phyloP scores from a whole-genome alignment of 2,113 vertebrate species.

The Ceyx cyanopectus region DNA sequence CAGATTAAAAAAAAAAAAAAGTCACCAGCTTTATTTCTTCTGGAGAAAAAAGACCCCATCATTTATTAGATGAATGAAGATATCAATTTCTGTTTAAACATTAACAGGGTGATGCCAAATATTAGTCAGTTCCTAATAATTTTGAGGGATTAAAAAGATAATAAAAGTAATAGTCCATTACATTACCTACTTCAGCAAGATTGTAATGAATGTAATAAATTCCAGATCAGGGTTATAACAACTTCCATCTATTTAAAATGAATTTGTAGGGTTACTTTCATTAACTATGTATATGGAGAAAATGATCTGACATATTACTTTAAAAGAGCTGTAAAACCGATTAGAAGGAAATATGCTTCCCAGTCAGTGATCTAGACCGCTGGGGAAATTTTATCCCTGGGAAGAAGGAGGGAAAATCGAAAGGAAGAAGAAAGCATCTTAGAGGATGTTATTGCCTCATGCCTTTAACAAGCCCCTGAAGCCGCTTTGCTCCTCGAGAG shows the following conservation, averaged over 20 bases:
- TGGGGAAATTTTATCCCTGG: conserved; percentile 59
- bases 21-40: conserved; percentile 64
- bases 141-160: conserved; percentile 90
- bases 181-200: conserved; percentile 91
- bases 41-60: conserved; percentile 58
- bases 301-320: conserved; percentile 88
- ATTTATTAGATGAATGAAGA: conserved; percentile 81
- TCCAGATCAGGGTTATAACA: conserved; percentile 88
- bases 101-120: conserved; percentile 86
- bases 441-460: background rate
- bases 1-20: conserved; percentile 22
- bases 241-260: conserved; percentile 90
- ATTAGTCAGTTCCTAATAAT: conserved; percentile 89
- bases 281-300: conserved; percentile 88
- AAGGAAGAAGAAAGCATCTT: background rate
- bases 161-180: conserved; percentile 91
- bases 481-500: background rate
- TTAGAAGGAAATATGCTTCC: conserved; percentile 85
- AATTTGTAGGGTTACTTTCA: conserved; percentile 90
- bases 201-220: conserved; percentile 89
- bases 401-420: background rate
- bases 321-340: conserved; percentile 86
- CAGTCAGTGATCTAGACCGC: conserved; percentile 71
- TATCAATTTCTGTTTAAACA: conserved; percentile 88
- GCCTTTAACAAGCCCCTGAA: background rate